Base-by-base conservation (phyloP, 2,888 invertebrate genomes). In the Eupithecia exiguata region DNA sequence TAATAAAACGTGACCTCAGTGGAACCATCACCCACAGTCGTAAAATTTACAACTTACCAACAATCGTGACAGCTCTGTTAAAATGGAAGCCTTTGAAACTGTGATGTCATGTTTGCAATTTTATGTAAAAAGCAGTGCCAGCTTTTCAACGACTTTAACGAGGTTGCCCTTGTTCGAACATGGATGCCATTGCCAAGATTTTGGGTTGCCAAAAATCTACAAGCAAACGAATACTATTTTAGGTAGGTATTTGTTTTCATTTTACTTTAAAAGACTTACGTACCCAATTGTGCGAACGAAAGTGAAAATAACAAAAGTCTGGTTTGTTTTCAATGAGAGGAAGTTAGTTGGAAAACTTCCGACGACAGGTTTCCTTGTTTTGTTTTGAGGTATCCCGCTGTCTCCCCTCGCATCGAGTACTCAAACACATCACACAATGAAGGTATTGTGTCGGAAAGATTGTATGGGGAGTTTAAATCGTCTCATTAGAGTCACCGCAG, bases 341-440 rank as follows among this genome's bases (percentile, higher is more conserved):
- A 82, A 84, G 63, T 81, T 85, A 86, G 85, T 84, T 83, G 87
- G 88, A 89, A 89, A 89, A 88, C 86, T 86, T 87, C 68, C 69
- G 86, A 90, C 88, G 88, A 87, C 86, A 86, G 88, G 85, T 89
- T 90, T 90, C 85, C 89, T 86, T 86, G 91, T 91, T 91, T 89
- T 88, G 90, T 90, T 89, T 75, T 88, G 86, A 85, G 87, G 86
- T 86, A 83, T 80, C 68, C 58, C 63, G 76, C 75, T 86, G 86
- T 89, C 88, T 90, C 92, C 91, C 91, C 91, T 87, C 82, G 82
- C 86, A 86, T 87, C 86, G 87, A 89, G 89, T 87, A 87, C 83
- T 83, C 83, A 78, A 81, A 84, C 81, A 85, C 86, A 85, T 86
- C 49, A 53, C 84, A 87, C 86, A 86, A 84, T 84, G 85, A 85